phyloP scores from a whole-genome alignment of 2,113 vertebrate species.

The Choloepus hoffmanni region DNA sequence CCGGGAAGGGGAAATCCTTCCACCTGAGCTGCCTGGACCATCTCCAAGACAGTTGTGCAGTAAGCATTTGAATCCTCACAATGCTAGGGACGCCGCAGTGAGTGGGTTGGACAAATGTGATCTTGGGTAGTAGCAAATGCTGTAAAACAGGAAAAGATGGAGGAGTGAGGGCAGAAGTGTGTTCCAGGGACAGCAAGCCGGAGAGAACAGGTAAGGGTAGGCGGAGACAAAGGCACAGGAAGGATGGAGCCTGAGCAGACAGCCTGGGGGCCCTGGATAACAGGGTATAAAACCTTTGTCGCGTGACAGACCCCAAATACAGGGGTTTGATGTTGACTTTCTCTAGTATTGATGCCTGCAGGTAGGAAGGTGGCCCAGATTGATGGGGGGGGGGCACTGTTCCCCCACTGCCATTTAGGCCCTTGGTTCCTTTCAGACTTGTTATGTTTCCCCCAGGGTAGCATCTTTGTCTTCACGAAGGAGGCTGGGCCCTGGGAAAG shows the following conservation, averaged over 20 bases:
- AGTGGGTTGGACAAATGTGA: accelerated
- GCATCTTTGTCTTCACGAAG: too few relatives aligned
- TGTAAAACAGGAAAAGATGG: not conserved
- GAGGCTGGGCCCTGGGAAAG: not conserved
- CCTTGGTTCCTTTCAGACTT: not conserved
- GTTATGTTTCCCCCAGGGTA: not conserved
- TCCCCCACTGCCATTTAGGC: accelerated
- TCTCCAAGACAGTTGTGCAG: accelerated
- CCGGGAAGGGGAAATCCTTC: not conserved
- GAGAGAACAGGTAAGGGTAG: too few relatives aligned
- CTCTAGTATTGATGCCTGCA: not conserved
- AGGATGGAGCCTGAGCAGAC: accelerated
- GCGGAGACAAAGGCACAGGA: accelerated
- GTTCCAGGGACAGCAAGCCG: not conserved
- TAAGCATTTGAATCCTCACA: accelerated
- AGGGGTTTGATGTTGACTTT: not conserved
- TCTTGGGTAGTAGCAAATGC: accelerated
- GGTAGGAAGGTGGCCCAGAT: not conserved
- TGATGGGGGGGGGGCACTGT: not conserved
- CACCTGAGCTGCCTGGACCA: not conserved
- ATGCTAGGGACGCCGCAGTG: too few relatives aligned
- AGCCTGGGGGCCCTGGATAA: too few relatives aligned
- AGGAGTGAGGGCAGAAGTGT: accelerated
- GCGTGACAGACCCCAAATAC: not conserved
- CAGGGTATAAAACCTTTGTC: not conserved